Evolutionary conservation across 2,113 vertebrate genomes (phyloP), one percentile per base, ranked within the genome.

Genomic region (Catharus bicknelli): DNA sequence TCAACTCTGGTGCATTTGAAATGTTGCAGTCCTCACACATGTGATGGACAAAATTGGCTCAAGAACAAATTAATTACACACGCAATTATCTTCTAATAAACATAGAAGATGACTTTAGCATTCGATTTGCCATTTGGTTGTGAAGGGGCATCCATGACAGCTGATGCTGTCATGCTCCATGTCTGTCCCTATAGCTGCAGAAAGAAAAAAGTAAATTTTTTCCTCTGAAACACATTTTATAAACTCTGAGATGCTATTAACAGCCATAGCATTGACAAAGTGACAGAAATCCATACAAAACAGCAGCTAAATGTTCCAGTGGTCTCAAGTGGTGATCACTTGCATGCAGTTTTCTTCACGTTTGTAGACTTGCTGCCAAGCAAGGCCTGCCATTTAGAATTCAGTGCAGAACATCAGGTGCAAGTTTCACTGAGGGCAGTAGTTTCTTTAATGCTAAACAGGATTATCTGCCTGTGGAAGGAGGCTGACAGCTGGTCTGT

Each of bases 11-110:
- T 57, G 13, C 8, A 34, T 54, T 73, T 64, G n/a, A 86, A 43
- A 38, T 43, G 16, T 12, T 63, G 20, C 16, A 55, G 22, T 75
- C 11, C 16, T 32, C 34, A 19, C 20, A 26, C 0, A 0, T 16
- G 50, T 18, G 22, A 50, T 64, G 7, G 27, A 76, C 10, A 68
- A 76, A 83, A 76, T 9, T 75, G 36, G 23, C 50, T 88, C 22
- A 64, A 42, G 62, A 78, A 51, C 16, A 78, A 85, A 59, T 20
- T 2, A 79, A 67, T 63, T 64, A 43, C 43, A 75, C 34, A 93
- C 76, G 47, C 10, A 64, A 40, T 13, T 75, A 5, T 86, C 17
- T 57, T 89, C 45, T 38, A 61, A 57, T 53, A 77, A 93, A 21
- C 34, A 57, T 9, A 47, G 20, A 30, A 36, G 27, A 51, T 34